Evolutionary conservation across 2,113 vertebrate species (phyloP).

Genomic region (Thamnophis sirtalis): DNA sequence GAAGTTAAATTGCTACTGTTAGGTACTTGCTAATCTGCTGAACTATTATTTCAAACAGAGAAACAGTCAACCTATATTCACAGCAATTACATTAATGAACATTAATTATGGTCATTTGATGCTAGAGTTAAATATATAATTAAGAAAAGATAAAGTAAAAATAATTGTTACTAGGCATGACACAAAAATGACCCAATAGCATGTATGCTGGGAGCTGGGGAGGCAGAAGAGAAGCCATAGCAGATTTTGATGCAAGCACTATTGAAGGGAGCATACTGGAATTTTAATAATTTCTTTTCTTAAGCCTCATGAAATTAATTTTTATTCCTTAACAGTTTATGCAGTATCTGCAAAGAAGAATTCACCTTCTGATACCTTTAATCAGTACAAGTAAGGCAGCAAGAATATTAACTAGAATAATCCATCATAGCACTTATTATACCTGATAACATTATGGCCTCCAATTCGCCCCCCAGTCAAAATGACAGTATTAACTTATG

Average conservation of each 20-base stretch:
- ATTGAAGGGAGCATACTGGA: not conserved
- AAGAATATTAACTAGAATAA: not conserved
- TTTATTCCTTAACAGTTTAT: not conserved
- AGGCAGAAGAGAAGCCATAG: not conserved
- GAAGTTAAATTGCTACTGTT: not conserved
- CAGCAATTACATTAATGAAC: not conserved
- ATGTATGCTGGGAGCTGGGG: not conserved
- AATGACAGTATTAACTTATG: not conserved
- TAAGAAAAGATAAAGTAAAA: not conserved
- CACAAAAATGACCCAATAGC: not conserved
- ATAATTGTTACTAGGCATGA: not conserved
- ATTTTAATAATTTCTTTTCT: not conserved
- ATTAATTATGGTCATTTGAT: not conserved
- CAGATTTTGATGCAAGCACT: not conserved
- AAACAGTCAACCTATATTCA: not conserved
- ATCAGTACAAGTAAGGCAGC: not conserved
- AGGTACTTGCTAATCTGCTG: not conserved
- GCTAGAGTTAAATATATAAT: not conserved
- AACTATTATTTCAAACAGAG: not conserved
- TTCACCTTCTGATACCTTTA: not conserved
- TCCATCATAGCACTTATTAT: not conserved
- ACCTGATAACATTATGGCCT: not conserved
- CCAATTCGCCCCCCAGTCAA: not conserved
- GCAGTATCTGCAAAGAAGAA: not conserved
- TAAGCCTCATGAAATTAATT: not conserved